Percentiles rank a stretch among this genome's conserved stretches.
phyloP scores from a whole-genome alignment of 2,888 invertebrate species.

The Meteorus colon region DNA sequence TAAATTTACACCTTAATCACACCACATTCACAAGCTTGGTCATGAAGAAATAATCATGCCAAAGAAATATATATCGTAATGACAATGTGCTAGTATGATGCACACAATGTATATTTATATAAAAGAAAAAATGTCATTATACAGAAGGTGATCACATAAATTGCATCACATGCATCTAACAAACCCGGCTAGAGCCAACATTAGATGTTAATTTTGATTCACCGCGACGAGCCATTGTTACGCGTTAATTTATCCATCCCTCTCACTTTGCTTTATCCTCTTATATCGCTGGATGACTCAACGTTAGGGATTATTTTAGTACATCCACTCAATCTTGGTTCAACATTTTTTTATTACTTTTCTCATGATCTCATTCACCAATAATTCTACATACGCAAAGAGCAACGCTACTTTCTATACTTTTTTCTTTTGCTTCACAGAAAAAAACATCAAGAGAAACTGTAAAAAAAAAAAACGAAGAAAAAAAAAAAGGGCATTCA shows the following conservation, averaged over 20 bases:
- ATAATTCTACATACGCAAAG: too few species aligned
- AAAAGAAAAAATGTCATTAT: not conserved
- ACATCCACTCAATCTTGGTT: not conserved
- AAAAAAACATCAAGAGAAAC: not conserved
- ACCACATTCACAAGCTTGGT: too few species aligned
- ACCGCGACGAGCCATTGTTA: slow-evolving; percentile 18
- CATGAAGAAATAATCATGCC: too few species aligned
- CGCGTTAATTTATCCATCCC: slow-evolving; percentile 20
- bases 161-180: slow-evolving; percentile 2
- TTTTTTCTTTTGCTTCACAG: not conserved
- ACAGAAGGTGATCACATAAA: not conserved
- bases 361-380: not conserved
- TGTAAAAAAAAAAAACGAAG: slow-evolving; percentile 19
- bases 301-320: slow-evolving; percentile 21
- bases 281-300: slow-evolving; percentile 20
- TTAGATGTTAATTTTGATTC: slow-evolving; percentile 33
- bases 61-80: not conserved
- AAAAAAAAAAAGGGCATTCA: slow-evolving; percentile 24
- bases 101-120: not conserved
- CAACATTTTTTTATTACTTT: too few species aligned
- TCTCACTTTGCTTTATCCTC: not conserved
- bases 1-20: too few species aligned
- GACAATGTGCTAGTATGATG: not conserved
- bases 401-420: too few species aligned
- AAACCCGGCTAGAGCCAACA: slow-evolving; percentile 27